These are phyloP conservation scores for Cheilosia grossa DNA, from an alignment of 2,888 invertebrate species.

Conservation along the genomic window DNA sequence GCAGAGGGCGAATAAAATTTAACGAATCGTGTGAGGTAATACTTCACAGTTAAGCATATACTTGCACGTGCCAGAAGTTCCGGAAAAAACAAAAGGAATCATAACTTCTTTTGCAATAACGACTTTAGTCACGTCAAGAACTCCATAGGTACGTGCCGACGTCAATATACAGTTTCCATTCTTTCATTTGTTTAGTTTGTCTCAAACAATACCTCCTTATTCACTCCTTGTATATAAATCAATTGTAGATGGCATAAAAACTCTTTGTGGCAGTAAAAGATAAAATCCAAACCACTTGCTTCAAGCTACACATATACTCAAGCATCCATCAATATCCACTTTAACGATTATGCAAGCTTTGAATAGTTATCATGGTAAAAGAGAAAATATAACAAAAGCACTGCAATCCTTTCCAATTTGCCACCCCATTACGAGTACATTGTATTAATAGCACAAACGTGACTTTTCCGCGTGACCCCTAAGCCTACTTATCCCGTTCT, in stretches of 20 bases:
- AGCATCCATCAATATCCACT: background rate
- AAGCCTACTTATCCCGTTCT: background rate
- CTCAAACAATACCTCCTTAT: conserved; percentile 7
- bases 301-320: background rate
- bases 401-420: background rate
- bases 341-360: conserved; percentile 10
- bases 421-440: conserved; percentile 5
- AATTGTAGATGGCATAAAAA: background rate
- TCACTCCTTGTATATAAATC: background rate
- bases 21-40: too few species aligned
- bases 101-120: background rate
- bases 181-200: conserved; percentile 8
- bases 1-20: too few species aligned
- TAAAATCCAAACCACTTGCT: background rate
- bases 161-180: conserved; percentile 12
- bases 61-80: background rate
- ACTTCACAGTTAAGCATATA: background rate
- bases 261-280: conserved; percentile 1
- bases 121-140: background rate
- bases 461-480: conserved; percentile 33
- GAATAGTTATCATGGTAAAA: background rate
- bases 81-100: background rate
- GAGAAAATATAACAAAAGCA: conserved; percentile 8
- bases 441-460: conserved; percentile 30
- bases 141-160: background rate